Evolutionary conservation across 2,888 invertebrate species (phyloP).

Genomic region (Mesopsocus fuscifrons): DNA sequence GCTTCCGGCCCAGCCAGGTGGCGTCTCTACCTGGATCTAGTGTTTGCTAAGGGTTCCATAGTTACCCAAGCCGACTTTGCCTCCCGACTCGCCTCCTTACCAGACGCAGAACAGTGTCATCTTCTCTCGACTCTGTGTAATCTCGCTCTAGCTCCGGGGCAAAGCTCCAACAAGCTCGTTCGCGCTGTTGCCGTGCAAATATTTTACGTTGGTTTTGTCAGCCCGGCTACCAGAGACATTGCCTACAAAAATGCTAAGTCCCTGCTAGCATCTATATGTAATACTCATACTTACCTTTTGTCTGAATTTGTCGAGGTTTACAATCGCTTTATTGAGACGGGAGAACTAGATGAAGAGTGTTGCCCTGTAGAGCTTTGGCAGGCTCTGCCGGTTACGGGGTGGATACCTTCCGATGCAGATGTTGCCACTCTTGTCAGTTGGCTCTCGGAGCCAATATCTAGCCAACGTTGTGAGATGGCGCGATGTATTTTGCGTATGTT

Average conservation of each 20-base stretch:
- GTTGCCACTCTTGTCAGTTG: constrained; percentile 41
- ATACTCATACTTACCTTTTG: constrained; percentile 45
- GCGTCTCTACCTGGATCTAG: constrained; percentile 43
- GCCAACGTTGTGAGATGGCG: constrained; percentile 44
- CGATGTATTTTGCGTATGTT: constrained; percentile 34
- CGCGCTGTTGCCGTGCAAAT: constrained; percentile 44
- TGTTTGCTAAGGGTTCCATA: constrained; percentile 18
- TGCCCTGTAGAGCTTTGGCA: constrained; percentile 41
- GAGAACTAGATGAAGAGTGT: background rate
- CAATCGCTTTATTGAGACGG: constrained; percentile 33
- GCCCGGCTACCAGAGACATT: constrained; percentile 42
- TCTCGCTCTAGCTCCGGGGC: constrained; percentile 47
- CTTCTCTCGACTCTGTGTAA: constrained; percentile 58
- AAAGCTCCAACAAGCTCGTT: constrained; percentile 42
- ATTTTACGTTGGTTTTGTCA: constrained; percentile 56
- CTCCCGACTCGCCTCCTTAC: constrained; percentile 39
- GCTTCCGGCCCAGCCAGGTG: constrained; percentile 38
- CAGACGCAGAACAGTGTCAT: constrained; percentile 56
- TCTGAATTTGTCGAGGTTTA: constrained; percentile 41
- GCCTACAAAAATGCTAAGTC: constrained; percentile 58
- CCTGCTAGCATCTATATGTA: constrained; percentile 45
- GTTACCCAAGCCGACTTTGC: constrained; percentile 29
- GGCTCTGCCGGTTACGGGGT: constrained; percentile 46
- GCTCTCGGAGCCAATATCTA: constrained; percentile 38
- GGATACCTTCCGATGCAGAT: constrained; percentile 47